Percentiles rank a stretch among this genome's conserved stretches.
Conservation (phyloP, 2,888 invertebrate genomes). For the Eudemis profundana region DNA sequence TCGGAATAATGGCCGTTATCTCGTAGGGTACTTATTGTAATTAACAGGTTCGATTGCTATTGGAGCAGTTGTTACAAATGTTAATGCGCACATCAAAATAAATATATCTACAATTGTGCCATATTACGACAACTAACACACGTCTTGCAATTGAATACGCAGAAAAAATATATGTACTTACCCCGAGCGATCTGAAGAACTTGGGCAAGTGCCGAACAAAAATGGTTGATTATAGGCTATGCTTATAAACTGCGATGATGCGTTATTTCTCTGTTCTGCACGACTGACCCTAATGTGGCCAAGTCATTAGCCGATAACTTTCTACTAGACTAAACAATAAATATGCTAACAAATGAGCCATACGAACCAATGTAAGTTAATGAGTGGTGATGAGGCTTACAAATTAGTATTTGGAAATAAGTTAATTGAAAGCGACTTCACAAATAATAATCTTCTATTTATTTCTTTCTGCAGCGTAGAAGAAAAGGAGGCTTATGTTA, state of each 20-base stretch:
- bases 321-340: constrained; percentile 18
- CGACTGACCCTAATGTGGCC: constrained; percentile 16
- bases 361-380: background rate
- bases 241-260: too few relatives aligned
- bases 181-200: too few relatives aligned
- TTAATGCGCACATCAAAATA: background rate
- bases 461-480: too few relatives aligned
- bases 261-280: background rate
- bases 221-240: too few relatives aligned
- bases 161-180: too few relatives aligned
- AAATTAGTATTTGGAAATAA: background rate
- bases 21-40: constrained; percentile 10
- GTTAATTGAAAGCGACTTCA: too few relatives aligned
- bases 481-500: too few relatives aligned
- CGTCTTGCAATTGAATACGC: too few relatives aligned
- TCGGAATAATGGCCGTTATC: constrained; percentile 7
- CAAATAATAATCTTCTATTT: too few relatives aligned
- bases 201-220: too few relatives aligned
- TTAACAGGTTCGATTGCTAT: constrained; percentile 13
- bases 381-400: background rate
- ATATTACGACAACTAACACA: too few relatives aligned
- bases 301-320: constrained; percentile 17
- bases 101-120: too few relatives aligned
- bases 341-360: background rate
- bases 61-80: background rate